These are phyloP conservation scores for Clarias gariepinus DNA, from an alignment of 2,113 vertebrate genomes.

Conservation along the genomic window DNA sequence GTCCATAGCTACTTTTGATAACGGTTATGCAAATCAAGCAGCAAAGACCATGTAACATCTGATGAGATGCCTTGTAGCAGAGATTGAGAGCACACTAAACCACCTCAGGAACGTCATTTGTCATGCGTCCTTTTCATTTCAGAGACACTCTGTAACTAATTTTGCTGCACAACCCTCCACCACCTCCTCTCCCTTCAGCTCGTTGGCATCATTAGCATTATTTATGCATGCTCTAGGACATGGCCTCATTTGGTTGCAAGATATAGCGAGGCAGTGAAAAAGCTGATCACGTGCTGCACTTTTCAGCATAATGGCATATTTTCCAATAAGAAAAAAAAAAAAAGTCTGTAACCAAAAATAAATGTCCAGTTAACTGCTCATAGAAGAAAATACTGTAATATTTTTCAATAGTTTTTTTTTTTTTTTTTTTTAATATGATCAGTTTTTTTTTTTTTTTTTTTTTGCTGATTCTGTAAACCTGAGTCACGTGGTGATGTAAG, in stretches of 20 bases:
- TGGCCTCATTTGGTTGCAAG: conserved; percentile 54
- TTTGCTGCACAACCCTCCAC: conserved; percentile 61
- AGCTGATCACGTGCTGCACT: background rate
- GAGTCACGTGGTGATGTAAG: background rate
- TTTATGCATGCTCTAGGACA: conserved; percentile 64
- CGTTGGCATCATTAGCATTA: conserved; percentile 68
- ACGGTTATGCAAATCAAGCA: conserved; percentile 38
- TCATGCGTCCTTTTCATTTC: conserved; percentile 66
- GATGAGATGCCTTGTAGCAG: conserved; percentile 45
- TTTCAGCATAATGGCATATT: conserved; percentile 24
- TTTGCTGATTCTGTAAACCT: background rate
- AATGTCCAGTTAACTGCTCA: background rate
- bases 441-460: background rate
- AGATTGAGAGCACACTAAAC: conserved; percentile 46
- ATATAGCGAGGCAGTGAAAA: conserved; percentile 16
- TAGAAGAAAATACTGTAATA: background rate
- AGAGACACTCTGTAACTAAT: conserved; percentile 62
- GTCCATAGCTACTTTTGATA: conserved; percentile 19
- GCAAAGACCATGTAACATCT: conserved; percentile 30
- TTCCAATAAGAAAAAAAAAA: background rate
- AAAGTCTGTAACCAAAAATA: background rate
- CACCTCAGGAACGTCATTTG: conserved; percentile 63
- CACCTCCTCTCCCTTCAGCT: conserved; percentile 60
- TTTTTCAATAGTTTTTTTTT: background rate
- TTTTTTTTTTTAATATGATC: background rate